A percentile compares a stretch with the other conserved stretches of the same genome.
Evolutionary conservation across 2,113 vertebrate species (phyloP).

Genomic region (Sinosuthora webbiana): DNA sequence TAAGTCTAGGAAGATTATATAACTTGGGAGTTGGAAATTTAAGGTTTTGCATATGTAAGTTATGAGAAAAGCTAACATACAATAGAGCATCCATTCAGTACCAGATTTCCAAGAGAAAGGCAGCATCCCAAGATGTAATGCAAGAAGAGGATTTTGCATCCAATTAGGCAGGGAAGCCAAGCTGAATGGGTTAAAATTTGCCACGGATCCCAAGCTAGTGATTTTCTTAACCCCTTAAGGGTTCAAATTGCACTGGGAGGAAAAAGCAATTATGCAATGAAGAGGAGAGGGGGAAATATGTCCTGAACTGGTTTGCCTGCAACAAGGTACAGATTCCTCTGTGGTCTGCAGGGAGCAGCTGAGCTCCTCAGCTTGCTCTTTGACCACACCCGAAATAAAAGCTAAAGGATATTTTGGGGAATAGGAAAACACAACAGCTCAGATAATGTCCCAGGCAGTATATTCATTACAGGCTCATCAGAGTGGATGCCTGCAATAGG

Average conservation of each 20-base stretch:
- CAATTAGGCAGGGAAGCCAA: constrained; percentile 61
- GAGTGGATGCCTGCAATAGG: constrained; percentile 76
- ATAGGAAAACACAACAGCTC: constrained; percentile 66
- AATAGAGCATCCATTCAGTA: not conserved
- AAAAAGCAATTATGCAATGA: constrained; percentile 77
- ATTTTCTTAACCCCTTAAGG: constrained; percentile 74
- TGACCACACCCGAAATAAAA: constrained; percentile 69
- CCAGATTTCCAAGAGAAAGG: not conserved
- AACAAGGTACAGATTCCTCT: constrained; percentile 60
- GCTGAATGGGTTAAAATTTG: constrained; percentile 77
- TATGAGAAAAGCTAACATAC: not conserved
- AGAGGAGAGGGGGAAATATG: constrained; percentile 60
- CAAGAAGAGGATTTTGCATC: constrained; percentile 44
- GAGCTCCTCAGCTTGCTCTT: constrained; percentile 36
- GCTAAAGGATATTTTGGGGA: constrained; percentile 71
- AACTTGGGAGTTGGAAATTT: not conserved
- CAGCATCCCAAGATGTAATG: not conserved
- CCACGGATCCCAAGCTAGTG: constrained; percentile 63
- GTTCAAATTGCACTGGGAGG: constrained; percentile 69
- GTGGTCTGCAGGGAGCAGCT: constrained; percentile 53
- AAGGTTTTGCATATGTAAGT: not conserved
- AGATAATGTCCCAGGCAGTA: constrained; percentile 69
- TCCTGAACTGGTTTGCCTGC: constrained; percentile 66
- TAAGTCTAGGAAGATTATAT: not conserved
- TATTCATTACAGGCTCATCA: constrained; percentile 76